Base-by-base conservation (phyloP, 2,113 vertebrate genomes). In the Entomyzon cyanotis region DNA sequence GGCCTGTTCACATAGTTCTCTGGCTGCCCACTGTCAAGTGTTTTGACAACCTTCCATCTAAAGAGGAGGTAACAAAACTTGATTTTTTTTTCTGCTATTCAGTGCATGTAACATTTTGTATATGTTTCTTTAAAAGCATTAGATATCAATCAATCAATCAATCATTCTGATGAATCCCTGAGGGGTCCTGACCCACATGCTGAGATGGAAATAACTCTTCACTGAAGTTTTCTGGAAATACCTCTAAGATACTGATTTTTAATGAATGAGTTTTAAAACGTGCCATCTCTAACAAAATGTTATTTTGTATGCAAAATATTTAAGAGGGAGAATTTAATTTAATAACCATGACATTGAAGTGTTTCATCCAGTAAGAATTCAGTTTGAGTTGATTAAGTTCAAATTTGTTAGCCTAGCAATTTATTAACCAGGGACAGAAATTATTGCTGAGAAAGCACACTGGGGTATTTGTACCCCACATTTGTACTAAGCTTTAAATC, bases 381-480 rank as follows among this genome's bases (percentile, higher is more conserved):
- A 84, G 47, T 81, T 42, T 90, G 71, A 88, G n/a, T 35, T 90
- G 59, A 96, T 91, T 75, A 93, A 93, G 82, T 89, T 91, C 41
- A 44, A 87, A 82, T 84, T 58, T 78, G 49, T 92, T 93, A 69
- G 78, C 63, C 71, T 73, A 94, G 64, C 37, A 70, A 52, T 92
- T 87, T 94, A 94, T 80, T 77, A 96, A 83, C 78, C 18, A 82
- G 46, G 37, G 68, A 80, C 44, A 83, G 46, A 86, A 80, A 89
- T 69, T 68, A 90, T n/a, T 95, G 82, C 82, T 86, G 76, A 86
- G 73, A 93, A 93, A 79, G 85, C 58, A 92, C 85, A 76, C 71
- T 31, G 11, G 42, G 64, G 65, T 85, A 75, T 64, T 90, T 37
- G 37, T 37, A 37, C n/a, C 71, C 46, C 50, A 78, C 41, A 71